A percentile compares a stretch with the other conserved stretches of the same genome.
phyloP scores from a whole-genome alignment of 2,888 invertebrate species.

The Nasonia oneida region DNA sequence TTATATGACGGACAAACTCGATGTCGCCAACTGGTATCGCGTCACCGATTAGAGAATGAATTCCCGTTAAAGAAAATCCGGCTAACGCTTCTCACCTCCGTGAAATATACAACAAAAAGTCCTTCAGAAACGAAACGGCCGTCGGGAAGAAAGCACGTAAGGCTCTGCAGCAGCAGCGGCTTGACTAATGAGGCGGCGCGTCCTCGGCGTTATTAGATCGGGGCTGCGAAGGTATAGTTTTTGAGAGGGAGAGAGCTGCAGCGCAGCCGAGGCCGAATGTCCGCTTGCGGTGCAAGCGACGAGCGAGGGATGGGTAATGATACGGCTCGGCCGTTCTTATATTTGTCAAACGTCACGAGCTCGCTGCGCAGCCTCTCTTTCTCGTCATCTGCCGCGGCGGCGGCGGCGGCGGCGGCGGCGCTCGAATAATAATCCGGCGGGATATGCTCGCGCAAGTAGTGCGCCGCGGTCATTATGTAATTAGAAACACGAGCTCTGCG shows the following conservation, averaged over 20 bases:
- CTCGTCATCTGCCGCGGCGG: constrained; percentile 24
- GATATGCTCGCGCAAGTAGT: not conserved
- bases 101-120: not conserved
- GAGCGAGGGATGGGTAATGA: constrained; percentile 78
- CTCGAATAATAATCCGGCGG: constrained; percentile 70
- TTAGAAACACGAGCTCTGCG: constrained; percentile 36
- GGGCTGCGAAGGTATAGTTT: constrained; percentile 75
- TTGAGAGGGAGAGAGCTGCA: constrained; percentile 69
- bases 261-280: constrained; percentile 65
- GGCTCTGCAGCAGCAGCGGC: constrained; percentile 63
- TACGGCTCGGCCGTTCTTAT: constrained; percentile 77
- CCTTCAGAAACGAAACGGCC: not conserved
- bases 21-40: not conserved
- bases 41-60: not conserved
- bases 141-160: not conserved
- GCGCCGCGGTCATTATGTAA: constrained; percentile 46
- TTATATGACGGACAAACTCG: constrained; percentile 70
- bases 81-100: not conserved
- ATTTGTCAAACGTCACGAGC: constrained; percentile 79
- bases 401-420: constrained; percentile 67
- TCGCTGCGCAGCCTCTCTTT: constrained; percentile 72
- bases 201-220: constrained; percentile 79
- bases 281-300: constrained; percentile 63
- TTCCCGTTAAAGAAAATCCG: not conserved
- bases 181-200: constrained; percentile 79